A percentile compares a stretch with the other conserved stretches of the same genome.
These are phyloP conservation scores for Drosophila incognita DNA, from an alignment of 2,888 invertebrate genomes.

Conservation along the genomic window DNA sequence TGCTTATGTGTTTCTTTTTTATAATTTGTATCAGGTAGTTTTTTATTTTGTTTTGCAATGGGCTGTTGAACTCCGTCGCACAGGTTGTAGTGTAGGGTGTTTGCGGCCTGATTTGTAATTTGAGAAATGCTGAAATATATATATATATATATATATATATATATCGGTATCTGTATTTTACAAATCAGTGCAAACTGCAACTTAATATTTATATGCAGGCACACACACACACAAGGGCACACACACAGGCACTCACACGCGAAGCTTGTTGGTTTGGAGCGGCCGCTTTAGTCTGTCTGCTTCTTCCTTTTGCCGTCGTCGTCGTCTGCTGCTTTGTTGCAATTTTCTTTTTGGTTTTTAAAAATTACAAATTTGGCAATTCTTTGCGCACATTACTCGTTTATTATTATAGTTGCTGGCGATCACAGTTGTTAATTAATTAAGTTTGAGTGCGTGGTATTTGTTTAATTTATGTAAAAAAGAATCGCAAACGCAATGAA, in stretches of 20 bases:
- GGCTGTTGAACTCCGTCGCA: constrained; percentile 28
- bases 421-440: constrained; percentile 81
- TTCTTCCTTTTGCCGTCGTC: constrained; percentile 44
- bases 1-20: constrained; percentile 54
- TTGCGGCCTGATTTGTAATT: constrained; percentile 27
- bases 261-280: constrained; percentile 59
- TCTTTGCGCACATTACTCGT: constrained; percentile 62
- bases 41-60: constrained; percentile 22
- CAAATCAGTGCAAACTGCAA: constrained; percentile 35
- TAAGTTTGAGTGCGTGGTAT: constrained; percentile 75
- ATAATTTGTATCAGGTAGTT: constrained; percentile 30
- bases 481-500: constrained; percentile 82
- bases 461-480: constrained; percentile 79
- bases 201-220: constrained; percentile 45
- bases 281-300: constrained; percentile 65
- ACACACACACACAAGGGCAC: constrained; percentile 32
- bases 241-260: constrained; percentile 47
- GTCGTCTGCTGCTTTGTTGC: constrained; percentile 65
- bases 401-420: constrained; percentile 63
- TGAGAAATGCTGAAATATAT: constrained; percentile 56
- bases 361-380: constrained; percentile 69
- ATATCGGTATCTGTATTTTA: constrained; percentile 7
- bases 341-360: constrained; percentile 54
- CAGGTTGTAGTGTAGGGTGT: constrained; percentile 20
- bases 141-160: constrained; percentile 32